A percentile compares a stretch with the other conserved stretches of the same genome.
phyloP scores from a whole-genome alignment of 2,797 vertebrate genomes.

The Nothura maculosa region DNA sequence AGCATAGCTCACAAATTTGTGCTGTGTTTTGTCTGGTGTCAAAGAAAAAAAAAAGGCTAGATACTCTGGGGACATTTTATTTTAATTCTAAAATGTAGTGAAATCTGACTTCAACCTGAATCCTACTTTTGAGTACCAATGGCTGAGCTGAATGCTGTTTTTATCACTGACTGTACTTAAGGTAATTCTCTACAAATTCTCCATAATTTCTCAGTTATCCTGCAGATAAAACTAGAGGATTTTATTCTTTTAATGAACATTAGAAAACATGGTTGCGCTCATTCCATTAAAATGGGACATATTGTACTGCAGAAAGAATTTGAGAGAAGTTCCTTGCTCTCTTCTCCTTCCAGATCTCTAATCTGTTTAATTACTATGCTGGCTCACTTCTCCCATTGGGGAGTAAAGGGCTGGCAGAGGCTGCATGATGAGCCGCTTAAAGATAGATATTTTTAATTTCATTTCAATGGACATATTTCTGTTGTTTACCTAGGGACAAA shows the following conservation, averaged over 20 bases:
- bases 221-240: not conserved
- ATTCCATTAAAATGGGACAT: not conserved
- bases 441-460: not conserved
- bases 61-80: not conserved
- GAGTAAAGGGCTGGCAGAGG: not conserved
- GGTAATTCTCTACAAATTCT: not conserved
- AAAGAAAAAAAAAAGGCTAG: no score
- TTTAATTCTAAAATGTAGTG: not conserved
- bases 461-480: not conserved
- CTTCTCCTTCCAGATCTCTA: not conserved
- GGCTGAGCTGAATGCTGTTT: not conserved
- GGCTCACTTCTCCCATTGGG: not conserved
- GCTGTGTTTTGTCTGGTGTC: not conserved
- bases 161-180: not conserved
- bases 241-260: not conserved
- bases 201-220: not conserved
- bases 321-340: not conserved
- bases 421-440: not conserved
- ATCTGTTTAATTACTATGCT: fast-evolving
- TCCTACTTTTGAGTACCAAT: not conserved
- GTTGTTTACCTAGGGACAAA: not conserved
- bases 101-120: not conserved
- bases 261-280: not conserved
- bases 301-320: not conserved
- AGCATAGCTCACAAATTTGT: not conserved